These are phyloP conservation scores for Trinorchestia longiramus DNA, from an alignment of 1,140 invertebrate species.

Conservation along the genomic window DNA sequence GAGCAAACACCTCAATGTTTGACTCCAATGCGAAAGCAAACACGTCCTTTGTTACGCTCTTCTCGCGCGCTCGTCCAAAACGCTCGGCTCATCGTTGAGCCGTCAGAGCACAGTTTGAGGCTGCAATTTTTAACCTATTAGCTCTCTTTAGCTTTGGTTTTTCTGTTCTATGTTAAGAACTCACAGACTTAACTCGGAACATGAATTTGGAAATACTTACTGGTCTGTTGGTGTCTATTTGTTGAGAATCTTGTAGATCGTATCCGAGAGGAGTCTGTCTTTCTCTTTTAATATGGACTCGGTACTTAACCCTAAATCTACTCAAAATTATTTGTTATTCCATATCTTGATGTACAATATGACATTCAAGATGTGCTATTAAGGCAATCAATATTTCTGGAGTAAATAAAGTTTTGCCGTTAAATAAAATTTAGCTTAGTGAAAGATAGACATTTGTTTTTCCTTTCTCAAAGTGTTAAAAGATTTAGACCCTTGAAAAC, in stretches of 20 bases:
- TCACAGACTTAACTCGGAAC: neutral
- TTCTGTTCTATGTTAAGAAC: neutral
- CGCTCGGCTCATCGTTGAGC: neutral
- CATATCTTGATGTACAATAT: neutral
- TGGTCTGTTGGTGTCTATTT: neutral
- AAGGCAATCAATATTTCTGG: neutral
- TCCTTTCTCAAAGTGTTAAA: neutral
- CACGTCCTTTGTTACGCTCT: neutral
- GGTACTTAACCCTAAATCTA: neutral
- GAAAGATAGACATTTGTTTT: neutral
- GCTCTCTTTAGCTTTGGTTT: neutral
- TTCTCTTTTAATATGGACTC: neutral
- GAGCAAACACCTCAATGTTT: constrained; percentile 35
- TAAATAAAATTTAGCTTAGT: neutral
- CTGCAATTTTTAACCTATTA: neutral
- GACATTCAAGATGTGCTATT: neutral
- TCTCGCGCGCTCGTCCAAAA: neutral
- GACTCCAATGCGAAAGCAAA: constrained; percentile 23
- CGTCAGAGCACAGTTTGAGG: neutral
- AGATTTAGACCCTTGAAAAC: neutral
- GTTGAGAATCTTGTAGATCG: neutral
- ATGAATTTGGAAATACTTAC: neutral
- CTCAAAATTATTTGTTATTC: neutral
- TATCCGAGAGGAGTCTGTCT: neutral
- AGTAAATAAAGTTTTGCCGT: neutral